These are phyloP conservation scores for Lobophora halterata DNA, from an alignment of 2,888 invertebrate genomes.

Conservation along the genomic window DNA sequence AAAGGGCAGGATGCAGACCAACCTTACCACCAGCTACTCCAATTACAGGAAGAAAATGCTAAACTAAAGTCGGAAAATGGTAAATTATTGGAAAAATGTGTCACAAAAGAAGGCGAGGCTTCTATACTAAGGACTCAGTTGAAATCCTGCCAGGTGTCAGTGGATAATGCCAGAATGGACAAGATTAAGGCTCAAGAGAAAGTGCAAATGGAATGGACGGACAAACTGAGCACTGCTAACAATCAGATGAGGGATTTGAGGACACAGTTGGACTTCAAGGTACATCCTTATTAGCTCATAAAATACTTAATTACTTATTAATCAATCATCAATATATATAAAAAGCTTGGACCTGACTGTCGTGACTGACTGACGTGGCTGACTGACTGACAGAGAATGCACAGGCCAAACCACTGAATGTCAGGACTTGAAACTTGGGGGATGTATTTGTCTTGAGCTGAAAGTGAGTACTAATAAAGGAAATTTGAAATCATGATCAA, in stretches of 20 bases:
- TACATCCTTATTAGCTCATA: no score
- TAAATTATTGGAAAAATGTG: constrained; percentile 69
- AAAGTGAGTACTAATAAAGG: no score
- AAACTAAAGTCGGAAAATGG: constrained; percentile 70
- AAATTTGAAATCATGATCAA: no score
- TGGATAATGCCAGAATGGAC: constrained; percentile 67
- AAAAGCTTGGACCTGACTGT: no score
- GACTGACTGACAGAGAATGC: no score
- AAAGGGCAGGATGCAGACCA: constrained; percentile 54
- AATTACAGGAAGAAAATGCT: constrained; percentile 64
- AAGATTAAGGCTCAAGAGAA: constrained; percentile 68
- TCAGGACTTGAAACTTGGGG: no score
- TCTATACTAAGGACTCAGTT: constrained; percentile 78
- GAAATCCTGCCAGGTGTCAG: constrained; percentile 64
- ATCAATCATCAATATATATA: no score
- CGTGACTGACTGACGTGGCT: no score
- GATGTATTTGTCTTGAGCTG: no score
- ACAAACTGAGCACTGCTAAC: constrained; percentile 61
- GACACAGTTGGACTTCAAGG: constrained; percentile 81
- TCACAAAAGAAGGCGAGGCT: constrained; percentile 79
- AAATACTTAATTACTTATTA: no score
- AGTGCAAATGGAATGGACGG: constrained; percentile 73
- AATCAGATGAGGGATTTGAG: constrained; percentile 67
- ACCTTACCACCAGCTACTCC: constrained; percentile 56
- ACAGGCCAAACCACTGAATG: no score